Evolutionary conservation across 2,888 invertebrate species (phyloP).

Genomic region (Caenorhabditis wallacei): DNA sequence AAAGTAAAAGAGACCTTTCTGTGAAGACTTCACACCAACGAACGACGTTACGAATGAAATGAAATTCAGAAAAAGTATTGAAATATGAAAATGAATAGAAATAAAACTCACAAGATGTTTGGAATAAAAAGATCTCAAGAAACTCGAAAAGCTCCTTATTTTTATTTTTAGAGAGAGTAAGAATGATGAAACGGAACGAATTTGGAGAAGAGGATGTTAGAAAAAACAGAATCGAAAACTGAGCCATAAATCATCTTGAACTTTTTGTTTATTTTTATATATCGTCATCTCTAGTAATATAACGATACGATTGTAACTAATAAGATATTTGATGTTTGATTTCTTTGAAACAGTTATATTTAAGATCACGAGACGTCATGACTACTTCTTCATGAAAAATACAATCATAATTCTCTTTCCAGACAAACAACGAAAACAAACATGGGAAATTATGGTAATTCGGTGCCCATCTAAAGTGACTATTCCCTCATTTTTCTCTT

Average conservation of each 20-base stretch:
- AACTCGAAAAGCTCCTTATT: neutral
- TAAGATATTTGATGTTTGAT: conserved; percentile 39
- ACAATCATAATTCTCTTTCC: conserved; percentile 29
- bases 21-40: neutral
- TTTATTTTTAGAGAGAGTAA: neutral
- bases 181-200: conserved; percentile 11
- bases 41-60: conserved; percentile 12
- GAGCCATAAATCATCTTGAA: conserved; percentile 40
- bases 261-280: conserved; percentile 35
- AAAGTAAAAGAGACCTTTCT: neutral
- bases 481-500: conserved; percentile 2
- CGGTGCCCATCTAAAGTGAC: conserved; percentile 21
- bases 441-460: conserved; percentile 55
- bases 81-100: neutral
- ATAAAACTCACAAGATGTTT: conserved; percentile 1
- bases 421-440: conserved; percentile 44
- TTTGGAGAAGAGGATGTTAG: neutral
- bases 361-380: conserved; percentile 36
- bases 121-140: neutral
- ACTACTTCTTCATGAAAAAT: conserved; percentile 14
- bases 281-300: conserved; percentile 33
- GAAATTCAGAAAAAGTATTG: neutral
- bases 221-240: neutral
- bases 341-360: conserved; percentile 19
- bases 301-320: conserved; percentile 32